Base-by-base conservation (phyloP, 2,113 vertebrate genomes). In the Megaleporinus macrocephalus region DNA sequence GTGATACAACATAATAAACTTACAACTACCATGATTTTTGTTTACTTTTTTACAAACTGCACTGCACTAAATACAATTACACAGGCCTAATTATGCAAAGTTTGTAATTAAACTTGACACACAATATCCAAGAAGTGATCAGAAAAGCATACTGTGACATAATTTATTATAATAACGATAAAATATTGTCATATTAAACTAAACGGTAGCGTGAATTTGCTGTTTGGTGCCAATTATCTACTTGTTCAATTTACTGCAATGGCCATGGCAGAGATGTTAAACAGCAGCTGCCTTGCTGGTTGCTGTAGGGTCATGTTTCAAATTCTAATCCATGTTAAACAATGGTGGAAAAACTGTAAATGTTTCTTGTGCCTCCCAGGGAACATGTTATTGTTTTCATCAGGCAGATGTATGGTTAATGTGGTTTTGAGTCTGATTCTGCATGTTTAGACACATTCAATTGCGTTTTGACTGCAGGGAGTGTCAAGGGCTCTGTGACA, bases 351-450 rank as follows among this genome's bases (percentile, higher is more conserved):
- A 59, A 59, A 51, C 22, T 76, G 33, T 27, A 20, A 66, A 51
- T 2, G 3, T 51, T 12, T 22, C 5, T 20, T 76, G 7, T 16
- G 49, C 20, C 26, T 29, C 12, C 24, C 5, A 20, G 62, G 9
- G 59, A 63, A 30, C 15, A 57, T n/a, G 61, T 77, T 78, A 44
- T 70, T 44, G 18, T 65, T 65, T 10, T 49, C 51, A 9, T 65
- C 20, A 30, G 29, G 29, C 36, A 41, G 11, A n/a, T 70, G 36
- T 36, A n/a, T 22, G 6, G 16, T 24, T 41, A 69, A 10, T n/a
- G 66, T 24, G 36, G 66, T 68, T 36, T 22, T 78, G 3, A 68
- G 20, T 61, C 27, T 57, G 12, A 18, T 18, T 53, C 27, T n/a
- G 51, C 72, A 74, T 27, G 55, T 12, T 61, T 26, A 18, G 22